These are phyloP conservation scores for Charadrius vociferus DNA, from an alignment of 2,113 vertebrate genomes.

Conservation along the genomic window DNA sequence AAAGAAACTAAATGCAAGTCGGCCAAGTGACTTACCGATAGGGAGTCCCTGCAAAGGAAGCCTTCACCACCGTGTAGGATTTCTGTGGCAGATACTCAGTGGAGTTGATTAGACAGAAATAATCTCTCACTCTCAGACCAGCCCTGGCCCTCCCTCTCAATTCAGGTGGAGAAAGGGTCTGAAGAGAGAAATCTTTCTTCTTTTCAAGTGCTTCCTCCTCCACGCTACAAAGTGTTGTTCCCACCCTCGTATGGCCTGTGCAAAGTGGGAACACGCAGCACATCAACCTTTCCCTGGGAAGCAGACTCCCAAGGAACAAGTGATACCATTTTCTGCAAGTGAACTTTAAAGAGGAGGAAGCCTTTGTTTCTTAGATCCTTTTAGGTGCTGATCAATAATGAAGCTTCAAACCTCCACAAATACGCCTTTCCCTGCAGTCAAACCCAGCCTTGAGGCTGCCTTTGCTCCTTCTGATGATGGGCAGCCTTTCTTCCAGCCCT, in stretches of 20 bases:
- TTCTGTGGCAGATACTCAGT: neutral
- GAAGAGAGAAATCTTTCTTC: neutral
- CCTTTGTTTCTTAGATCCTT: conserved; percentile 54
- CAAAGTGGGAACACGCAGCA: neutral
- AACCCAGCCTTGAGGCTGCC: neutral
- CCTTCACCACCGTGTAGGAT: neutral
- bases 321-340: neutral
- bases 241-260: neutral
- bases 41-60: neutral
- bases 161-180: conserved; percentile 7
- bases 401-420: conserved; percentile 4
- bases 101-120: conserved; percentile 9
- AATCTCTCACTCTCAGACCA: neutral
- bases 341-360: conserved; percentile 56
- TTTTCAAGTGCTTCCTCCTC: conserved; percentile 21
- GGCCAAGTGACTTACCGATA: neutral
- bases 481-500: conserved; percentile 23
- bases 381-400: conserved; percentile 54
- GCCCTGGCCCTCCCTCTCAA: neutral
- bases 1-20: neutral
- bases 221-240: neutral
- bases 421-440: neutral
- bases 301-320: neutral
- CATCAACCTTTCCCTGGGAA: neutral
- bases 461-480: conserved; percentile 1